A percentile compares a stretch with the other conserved stretches of the same genome.
phyloP scores from a whole-genome alignment of 2,113 vertebrate genomes.

The Psammodynastes pulverulentus region DNA sequence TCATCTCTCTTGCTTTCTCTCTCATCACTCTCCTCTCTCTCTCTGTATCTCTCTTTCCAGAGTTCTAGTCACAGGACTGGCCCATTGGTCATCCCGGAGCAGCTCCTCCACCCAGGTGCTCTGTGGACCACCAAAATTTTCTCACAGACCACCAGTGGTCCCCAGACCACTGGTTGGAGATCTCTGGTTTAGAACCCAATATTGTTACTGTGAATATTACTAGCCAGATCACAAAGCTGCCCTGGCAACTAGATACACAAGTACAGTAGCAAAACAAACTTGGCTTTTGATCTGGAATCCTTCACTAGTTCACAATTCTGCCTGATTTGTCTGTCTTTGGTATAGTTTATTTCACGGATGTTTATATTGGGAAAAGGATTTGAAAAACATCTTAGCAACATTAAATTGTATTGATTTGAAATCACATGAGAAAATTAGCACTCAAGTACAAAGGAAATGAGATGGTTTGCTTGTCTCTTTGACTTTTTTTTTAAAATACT shows the following conservation, averaged over 20 bases:
- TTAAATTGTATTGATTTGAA: constrained; percentile 46
- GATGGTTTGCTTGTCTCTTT: constrained; percentile 12
- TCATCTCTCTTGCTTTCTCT: too few relatives aligned
- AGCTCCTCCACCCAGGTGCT: too few relatives aligned
- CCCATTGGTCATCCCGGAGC: too few relatives aligned
- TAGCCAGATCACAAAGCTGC: not conserved
- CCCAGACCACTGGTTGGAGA: too few relatives aligned
- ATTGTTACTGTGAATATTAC: not conserved
- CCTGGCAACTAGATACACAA: not conserved
- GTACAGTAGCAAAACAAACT: not conserved
- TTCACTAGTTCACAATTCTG: too few relatives aligned
- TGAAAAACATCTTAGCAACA: constrained; percentile 40
- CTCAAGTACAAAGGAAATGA: constrained; percentile 47
- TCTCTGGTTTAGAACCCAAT: not conserved
- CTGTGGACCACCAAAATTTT: too few relatives aligned
- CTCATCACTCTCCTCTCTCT: too few relatives aligned
- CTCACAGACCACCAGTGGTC: too few relatives aligned
- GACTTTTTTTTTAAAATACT: too few relatives aligned
- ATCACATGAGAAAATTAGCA: constrained; percentile 38
- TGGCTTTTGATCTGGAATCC: not conserved
- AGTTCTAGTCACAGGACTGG: too few relatives aligned
- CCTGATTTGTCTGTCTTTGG: not conserved
- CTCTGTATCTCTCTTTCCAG: too few relatives aligned
- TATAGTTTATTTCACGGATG: not conserved
- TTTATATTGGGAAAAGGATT: not conserved